Evolutionary conservation across 2,797 vertebrate genomes (phyloP).

Genomic region (Labeo calbasu): DNA sequence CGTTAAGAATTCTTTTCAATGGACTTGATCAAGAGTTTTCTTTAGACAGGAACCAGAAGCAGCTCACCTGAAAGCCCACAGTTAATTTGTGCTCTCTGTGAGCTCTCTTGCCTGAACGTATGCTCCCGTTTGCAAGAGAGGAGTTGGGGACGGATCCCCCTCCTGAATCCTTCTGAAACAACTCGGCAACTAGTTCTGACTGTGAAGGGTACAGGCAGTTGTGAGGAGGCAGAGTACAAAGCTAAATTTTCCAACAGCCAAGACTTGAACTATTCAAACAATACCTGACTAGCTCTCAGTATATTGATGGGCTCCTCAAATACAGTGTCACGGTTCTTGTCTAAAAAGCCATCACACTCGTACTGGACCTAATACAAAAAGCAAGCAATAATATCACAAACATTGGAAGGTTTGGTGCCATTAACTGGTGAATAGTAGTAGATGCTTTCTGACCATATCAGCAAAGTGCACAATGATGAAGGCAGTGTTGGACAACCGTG

Average conservation of each 20-base stretch:
- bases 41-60: neutral
- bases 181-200: slow-evolving; percentile 82
- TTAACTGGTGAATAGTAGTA: neutral
- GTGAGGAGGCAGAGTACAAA: neutral
- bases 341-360: slow-evolving; percentile 78
- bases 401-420: neutral
- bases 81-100: slow-evolving; percentile 78
- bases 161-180: slow-evolving; percentile 76
- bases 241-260: neutral
- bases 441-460: slow-evolving; percentile 72
- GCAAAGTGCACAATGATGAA: slow-evolving; percentile 82
- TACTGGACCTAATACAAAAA: slow-evolving; percentile 76
- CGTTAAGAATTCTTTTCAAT: neutral
- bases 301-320: slow-evolving; percentile 84
- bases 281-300: slow-evolving; percentile 83
- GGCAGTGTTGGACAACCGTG: slow-evolving; percentile 76
- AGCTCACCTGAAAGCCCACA: slow-evolving; percentile 79
- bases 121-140: slow-evolving; percentile 65
- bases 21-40: neutral
- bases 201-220: slow-evolving; percentile 52
- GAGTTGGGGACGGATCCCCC: slow-evolving; percentile 50
- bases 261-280: neutral
- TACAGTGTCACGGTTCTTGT: slow-evolving; percentile 82
- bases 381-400: neutral
- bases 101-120: slow-evolving; percentile 72